Evolutionary conservation across 2,888 invertebrate genomes (phyloP).

Genomic region (Tromatobia lineatoria): DNA sequence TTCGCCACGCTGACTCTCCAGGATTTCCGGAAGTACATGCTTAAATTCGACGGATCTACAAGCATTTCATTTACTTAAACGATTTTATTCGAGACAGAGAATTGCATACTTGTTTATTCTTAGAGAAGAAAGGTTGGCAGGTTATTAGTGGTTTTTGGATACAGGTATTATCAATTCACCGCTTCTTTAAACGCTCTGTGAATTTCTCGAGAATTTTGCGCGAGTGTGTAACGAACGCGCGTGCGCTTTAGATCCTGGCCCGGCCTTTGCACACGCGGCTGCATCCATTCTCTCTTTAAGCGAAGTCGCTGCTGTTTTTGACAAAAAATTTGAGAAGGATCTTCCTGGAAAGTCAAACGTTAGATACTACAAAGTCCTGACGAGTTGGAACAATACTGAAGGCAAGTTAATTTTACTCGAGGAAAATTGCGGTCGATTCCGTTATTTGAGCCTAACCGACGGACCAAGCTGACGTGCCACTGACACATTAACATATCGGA

Average conservation of each 20-base stretch:
- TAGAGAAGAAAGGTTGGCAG: background rate
- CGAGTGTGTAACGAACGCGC: conserved; percentile 25
- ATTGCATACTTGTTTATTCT: background rate
- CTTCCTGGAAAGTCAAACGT: background rate
- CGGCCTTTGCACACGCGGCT: background rate
- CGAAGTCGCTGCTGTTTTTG: background rate
- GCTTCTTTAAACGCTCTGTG: background rate
- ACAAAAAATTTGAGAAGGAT: background rate
- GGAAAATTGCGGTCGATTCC: background rate
- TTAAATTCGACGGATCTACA: background rate
- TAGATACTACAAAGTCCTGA: background rate
- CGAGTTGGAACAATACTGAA: background rate
- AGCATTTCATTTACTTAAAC: background rate
- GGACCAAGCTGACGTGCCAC: conserved; percentile 12
- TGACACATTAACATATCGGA: conserved; percentile 26
- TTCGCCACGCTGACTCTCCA: background rate
- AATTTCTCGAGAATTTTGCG: conserved; percentile 22
- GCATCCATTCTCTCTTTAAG: background rate
- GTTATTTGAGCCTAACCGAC: background rate
- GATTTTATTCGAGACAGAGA: background rate
- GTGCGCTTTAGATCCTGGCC: conserved; percentile 18
- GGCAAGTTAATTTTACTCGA: background rate
- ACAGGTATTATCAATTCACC: background rate
- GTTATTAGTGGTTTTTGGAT: background rate
- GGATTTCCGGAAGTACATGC: background rate